Percentiles rank a stretch among this genome's conserved stretches.
Evolutionary conservation across 2,113 vertebrate genomes (phyloP).

Genomic region (Pteropus alecto): DNA sequence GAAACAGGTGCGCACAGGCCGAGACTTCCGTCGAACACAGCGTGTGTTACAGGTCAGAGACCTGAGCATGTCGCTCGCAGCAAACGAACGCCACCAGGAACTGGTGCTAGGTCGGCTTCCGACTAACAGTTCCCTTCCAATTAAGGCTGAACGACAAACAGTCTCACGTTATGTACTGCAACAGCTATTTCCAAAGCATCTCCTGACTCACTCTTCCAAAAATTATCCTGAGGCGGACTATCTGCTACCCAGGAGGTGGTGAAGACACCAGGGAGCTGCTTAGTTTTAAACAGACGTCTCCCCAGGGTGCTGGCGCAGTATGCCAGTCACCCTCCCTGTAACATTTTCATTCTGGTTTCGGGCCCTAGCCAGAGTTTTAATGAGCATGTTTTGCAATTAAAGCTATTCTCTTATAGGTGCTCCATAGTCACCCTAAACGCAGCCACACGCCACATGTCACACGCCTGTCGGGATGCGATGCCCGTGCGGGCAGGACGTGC

Average conservation of each 20-base stretch:
- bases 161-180: neutral
- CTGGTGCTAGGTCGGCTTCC: neutral
- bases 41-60: neutral
- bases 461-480: neutral
- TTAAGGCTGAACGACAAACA: neutral
- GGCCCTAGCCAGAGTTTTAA: neutral
- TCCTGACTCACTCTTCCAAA: neutral
- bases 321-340: neutral
- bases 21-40: neutral
- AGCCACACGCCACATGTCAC: neutral
- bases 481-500: too few relatives aligned
- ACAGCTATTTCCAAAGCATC: neutral
- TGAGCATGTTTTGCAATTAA: neutral
- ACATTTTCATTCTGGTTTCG: neutral
- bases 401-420: neutral
- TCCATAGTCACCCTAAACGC: fast-evolving
- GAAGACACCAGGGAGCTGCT: neutral
- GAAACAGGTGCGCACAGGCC: fast-evolving
- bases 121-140: neutral
- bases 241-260: too few relatives aligned
- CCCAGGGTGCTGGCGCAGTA: fast-evolving
- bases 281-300: neutral
- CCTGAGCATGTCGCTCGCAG: fast-evolving
- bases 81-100: fast-evolving
- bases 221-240: fast-evolving